Percentiles rank a stretch among this genome's conserved stretches.
phyloP scores from a whole-genome alignment of 2,888 invertebrate species.

The Chloroclystis v-ata region DNA sequence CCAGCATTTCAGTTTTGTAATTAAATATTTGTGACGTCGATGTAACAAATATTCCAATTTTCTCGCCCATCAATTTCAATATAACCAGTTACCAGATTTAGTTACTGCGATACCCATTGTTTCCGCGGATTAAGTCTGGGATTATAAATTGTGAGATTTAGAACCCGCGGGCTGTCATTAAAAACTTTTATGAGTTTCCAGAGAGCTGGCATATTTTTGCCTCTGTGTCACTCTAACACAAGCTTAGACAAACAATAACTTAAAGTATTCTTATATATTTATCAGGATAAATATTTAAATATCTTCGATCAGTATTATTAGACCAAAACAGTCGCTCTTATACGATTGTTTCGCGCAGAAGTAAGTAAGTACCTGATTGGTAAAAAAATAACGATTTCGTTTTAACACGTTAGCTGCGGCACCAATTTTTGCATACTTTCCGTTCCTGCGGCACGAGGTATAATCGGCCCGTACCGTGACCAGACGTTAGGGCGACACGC shows the following conservation, averaged over 20 bases:
- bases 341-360: too few relatives aligned
- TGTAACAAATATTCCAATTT: conserved; percentile 12
- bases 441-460: too few relatives aligned
- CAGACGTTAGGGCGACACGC: too few relatives aligned
- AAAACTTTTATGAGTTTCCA: conserved; percentile 56
- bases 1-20: conserved; percentile 10
- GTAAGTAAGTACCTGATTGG: too few relatives aligned
- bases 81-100: conserved; percentile 14
- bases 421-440: too few relatives aligned
- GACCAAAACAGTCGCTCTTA: too few relatives aligned
- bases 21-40: conserved; percentile 9
- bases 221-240: conserved; percentile 11
- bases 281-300: too few relatives aligned
- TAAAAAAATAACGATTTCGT: too few relatives aligned
- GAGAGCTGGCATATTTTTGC: conserved; percentile 34
- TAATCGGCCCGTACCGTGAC: too few relatives aligned
- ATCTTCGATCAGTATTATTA: too few relatives aligned
- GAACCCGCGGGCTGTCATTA: conserved; percentile 45
- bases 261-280: neutral
- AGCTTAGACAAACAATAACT: neutral
- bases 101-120: conserved; percentile 30
- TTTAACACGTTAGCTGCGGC: too few relatives aligned
- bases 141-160: conserved; percentile 49
- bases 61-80: conserved; percentile 13
- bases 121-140: conserved; percentile 34